Base-by-base conservation (phyloP, 2,888 invertebrate species). In the Chrysolina oricalcia region DNA sequence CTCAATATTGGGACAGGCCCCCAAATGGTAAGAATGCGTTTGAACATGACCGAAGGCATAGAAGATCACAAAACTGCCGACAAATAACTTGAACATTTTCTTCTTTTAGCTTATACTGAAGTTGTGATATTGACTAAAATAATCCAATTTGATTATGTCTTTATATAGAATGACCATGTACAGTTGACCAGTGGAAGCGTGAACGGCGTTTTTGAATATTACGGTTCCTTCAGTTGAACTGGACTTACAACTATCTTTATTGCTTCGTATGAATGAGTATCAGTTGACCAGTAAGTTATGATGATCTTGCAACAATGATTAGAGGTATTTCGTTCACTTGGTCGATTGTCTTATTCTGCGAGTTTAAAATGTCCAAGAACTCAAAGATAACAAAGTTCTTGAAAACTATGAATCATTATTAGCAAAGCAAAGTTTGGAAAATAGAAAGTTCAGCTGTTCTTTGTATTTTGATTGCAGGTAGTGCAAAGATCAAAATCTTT, bases 1-100 rank as follows among this genome's bases (percentile, higher is more conserved):
- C 81, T 95, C 94, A 1, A 95, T 94, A 10, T 91, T 86, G 0
- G 95, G 95, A 84, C 95, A 96, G 15, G 90, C 89, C 17, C 95
- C 95, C 80, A 95, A 88, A 83, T 94, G 94, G 86, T 95, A 95
- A 0, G 93, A 91, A 85, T 95, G 95, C 83, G 81, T 81, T 43
- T 81, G 74, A 21, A 77, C 83, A 74, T 78, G 66, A 50, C 56
- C 68, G 23, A 77, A 15, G n/a, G 41, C 43, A 10, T 74, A 64
- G 64, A 78, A 71, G 35, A 75, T 21, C 70, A 81, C 66, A 73
- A 78, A 72, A 46, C 35, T 11, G 35, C 68, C 62, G 15, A 78
- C 50, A 27, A 50, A 43, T 19, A 40, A 19, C 48, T 63, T 76
- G 46, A 67, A 62, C 73, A 76, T 75, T 43, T 69, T 75, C 27